Percentiles rank a stretch among this genome's conserved stretches.
phyloP scores from a whole-genome alignment of 2,113 vertebrate genomes.

The Diadophis punctatus region DNA sequence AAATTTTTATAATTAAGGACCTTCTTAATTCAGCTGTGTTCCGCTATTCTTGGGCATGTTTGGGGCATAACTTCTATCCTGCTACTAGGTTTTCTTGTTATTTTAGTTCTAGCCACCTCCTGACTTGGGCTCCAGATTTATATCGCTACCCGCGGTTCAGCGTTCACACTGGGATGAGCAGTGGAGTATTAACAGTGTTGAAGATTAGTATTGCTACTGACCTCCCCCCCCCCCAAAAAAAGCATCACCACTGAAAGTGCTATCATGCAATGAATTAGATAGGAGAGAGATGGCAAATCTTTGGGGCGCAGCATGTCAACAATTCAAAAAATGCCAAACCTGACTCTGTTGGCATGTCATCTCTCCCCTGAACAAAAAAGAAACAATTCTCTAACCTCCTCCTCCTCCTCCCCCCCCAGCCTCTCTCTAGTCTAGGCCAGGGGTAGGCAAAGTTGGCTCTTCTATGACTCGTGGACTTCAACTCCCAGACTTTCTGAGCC shows the following conservation, averaged over 20 bases:
- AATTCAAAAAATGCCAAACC: background rate
- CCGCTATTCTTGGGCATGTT: background rate
- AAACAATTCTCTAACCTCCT: background rate
- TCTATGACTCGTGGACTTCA: too few species aligned
- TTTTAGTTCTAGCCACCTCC: background rate
- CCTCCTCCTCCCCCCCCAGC: too few species aligned
- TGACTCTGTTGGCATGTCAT: background rate
- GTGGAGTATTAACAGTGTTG: background rate
- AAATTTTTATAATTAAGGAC: background rate
- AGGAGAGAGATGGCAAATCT: background rate
- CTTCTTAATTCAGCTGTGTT: background rate
- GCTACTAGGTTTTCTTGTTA: background rate
- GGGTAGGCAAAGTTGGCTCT: too few species aligned
- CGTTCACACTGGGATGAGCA: background rate
- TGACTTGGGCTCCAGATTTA: background rate
- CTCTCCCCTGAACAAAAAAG: background rate
- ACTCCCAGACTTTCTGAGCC: too few species aligned
- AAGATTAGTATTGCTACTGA: background rate
- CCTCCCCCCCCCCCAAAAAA: too few species aligned
- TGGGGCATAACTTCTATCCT: background rate
- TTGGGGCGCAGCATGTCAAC: background rate
- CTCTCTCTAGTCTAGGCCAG: background rate
- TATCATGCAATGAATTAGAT: background rate
- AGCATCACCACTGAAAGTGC: background rate
- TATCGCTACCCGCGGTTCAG: background rate